phyloP scores from a whole-genome alignment of 1,140 invertebrate genomes.

The Dendrolimus punctatus region DNA sequence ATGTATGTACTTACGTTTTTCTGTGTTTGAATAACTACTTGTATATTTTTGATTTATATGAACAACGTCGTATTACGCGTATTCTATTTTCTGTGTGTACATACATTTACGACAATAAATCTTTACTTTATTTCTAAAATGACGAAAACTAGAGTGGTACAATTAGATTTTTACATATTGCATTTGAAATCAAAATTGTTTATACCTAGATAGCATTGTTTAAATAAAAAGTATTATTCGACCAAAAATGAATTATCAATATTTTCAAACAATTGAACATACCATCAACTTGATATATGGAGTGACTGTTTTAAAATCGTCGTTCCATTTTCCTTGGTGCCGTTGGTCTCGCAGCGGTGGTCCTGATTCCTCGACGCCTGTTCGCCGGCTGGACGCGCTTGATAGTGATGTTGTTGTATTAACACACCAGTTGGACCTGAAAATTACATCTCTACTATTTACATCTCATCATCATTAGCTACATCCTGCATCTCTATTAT shows the following conservation, averaged over 20 bases:
- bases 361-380: slow-evolving; percentile 26
- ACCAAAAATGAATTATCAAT: neutral
- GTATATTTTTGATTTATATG: too few relatives aligned
- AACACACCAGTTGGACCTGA: slow-evolving; percentile 88
- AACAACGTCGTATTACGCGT: too few relatives aligned
- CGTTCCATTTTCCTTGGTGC: slow-evolving; percentile 37
- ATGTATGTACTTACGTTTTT: too few relatives aligned
- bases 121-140: too few relatives aligned
- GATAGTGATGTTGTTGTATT: slow-evolving; percentile 95
- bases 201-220: neutral
- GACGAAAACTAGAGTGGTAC: too few relatives aligned
- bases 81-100: too few relatives aligned
- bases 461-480: too few relatives aligned
- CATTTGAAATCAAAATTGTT: too few relatives aligned
- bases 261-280: slow-evolving; percentile 6
- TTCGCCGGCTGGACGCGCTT: slow-evolving; percentile 79
- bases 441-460: neutral
- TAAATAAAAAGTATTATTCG: neutral
- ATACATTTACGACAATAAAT: too few relatives aligned
- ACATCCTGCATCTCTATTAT: too few relatives aligned
- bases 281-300: slow-evolving; percentile 62
- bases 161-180: too few relatives aligned
- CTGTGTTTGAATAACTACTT: too few relatives aligned
- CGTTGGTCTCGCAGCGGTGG: slow-evolving; percentile 26
- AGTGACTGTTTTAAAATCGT: slow-evolving; percentile 38